phyloP scores from a whole-genome alignment of 2,888 invertebrate genomes.

The Gryllus longicercus region DNA sequence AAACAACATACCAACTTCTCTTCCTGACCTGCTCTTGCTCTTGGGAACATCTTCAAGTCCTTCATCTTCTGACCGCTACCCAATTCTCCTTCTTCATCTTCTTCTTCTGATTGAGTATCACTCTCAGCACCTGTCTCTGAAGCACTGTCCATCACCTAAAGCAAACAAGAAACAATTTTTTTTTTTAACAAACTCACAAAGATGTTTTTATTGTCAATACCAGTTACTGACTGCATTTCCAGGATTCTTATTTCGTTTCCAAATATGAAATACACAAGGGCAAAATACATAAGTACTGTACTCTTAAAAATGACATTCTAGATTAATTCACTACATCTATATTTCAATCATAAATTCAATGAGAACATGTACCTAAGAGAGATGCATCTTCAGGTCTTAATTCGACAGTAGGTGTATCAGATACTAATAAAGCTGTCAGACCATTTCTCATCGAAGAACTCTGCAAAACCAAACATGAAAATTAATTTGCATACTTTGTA shows the following conservation, averaged over 20 bases:
- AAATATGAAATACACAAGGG: too few relatives aligned
- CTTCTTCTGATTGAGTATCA: conserved; percentile 39
- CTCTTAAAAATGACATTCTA: too few relatives aligned
- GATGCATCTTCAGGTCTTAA: conserved; percentile 42
- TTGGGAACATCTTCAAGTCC: conserved; percentile 42
- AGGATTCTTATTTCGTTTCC: not conserved
- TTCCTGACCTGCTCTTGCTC: conserved; percentile 45
- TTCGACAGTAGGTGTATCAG: conserved; percentile 53
- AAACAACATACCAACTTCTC: conserved; percentile 42
- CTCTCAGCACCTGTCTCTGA: conserved; percentile 20
- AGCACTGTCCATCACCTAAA: not conserved
- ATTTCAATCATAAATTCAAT: too few relatives aligned
- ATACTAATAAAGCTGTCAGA: conserved; percentile 66
- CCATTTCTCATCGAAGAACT: conserved; percentile 67
- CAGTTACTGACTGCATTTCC: too few relatives aligned
- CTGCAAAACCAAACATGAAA: conserved; percentile 41
- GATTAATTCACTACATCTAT: too few relatives aligned
- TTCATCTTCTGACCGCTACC: conserved; percentile 32
- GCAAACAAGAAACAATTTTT: not conserved
- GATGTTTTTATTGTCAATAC: not conserved
- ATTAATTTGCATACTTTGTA: conserved; percentile 21
- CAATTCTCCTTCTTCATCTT: conserved; percentile 39
- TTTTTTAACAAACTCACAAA: not conserved
- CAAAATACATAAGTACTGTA: too few relatives aligned
- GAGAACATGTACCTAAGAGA: conserved; percentile 33